phyloP scores from a whole-genome alignment of 2,797 vertebrate genomes.

The Mareca penelope region DNA sequence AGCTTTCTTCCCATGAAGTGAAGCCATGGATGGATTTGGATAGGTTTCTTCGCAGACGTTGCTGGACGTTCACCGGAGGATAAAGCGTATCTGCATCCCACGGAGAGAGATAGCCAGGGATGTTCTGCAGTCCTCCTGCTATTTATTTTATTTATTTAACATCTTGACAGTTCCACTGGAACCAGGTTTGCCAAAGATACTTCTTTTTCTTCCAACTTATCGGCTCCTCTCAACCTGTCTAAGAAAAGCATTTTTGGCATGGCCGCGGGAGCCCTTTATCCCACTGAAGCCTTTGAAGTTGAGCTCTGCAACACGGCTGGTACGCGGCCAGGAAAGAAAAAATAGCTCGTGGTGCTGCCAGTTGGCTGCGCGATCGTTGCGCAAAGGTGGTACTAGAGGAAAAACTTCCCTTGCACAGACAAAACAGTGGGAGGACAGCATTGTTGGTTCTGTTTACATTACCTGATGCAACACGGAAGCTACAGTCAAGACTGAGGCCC shows the following conservation, averaged over 20 bases:
- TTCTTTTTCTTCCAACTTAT: background rate
- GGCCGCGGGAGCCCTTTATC: background rate
- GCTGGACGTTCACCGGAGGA: background rate
- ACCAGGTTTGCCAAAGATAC: background rate
- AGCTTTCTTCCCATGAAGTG: background rate
- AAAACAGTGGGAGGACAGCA: background rate
- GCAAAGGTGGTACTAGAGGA: background rate
- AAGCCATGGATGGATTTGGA: background rate
- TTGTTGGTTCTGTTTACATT: constrained; percentile 5
- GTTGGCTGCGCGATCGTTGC: background rate
- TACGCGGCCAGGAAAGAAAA: background rate
- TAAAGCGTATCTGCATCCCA: background rate
- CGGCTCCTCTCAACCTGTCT: constrained; percentile 13
- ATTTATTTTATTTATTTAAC: background rate
- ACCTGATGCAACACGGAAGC: background rate
- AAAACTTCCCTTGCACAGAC: background rate
- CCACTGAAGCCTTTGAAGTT: constrained; percentile 24
- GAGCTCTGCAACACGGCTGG: background rate
- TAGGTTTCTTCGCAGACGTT: background rate
- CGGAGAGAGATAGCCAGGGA: background rate
- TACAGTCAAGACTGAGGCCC: background rate
- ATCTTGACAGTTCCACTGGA: constrained; percentile 13
- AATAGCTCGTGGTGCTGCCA: background rate
- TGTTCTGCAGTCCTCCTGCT: constrained; percentile 1
- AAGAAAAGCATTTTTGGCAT: constrained; percentile 23